Evolutionary conservation across 2,113 vertebrate species (phyloP), one percentile per base, ranked within the genome.

Genomic region (Nanger granti): DNA sequence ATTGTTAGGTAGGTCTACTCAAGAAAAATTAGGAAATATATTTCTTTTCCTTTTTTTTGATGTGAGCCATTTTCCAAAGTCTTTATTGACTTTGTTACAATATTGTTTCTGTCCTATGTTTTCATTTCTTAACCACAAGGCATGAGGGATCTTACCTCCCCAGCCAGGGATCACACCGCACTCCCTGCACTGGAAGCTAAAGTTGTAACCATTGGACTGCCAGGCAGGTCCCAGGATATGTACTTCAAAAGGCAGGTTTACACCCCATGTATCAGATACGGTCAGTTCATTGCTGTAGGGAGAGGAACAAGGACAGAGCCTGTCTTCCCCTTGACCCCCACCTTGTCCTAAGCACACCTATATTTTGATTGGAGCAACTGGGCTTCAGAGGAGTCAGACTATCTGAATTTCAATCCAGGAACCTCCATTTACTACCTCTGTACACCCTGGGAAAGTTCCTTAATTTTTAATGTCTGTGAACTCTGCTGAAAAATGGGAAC

Each of bases 331-430:
- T 17, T 60, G 15, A 17, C 13, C 34, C 24, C 17, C 2, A 4
- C 54, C 41, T 60, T 29, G 7, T 73, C 79, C 52, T 31, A 44
- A 7, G 7, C 7, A 34, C 29, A 28, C 66, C 60, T 85, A 47
- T 28, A 17, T 80, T 93, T 69, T 57, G n/a, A 91, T 49, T 64
- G 2, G 10, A 91, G 57, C 7, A 64, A 2, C 28, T 73, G 59
- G 57, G 52, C 26, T 95, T 86, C 26, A n/a, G 82, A 94, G 55
- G 86, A 93, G 62, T 66, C 64, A 90, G 47, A 47, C 20, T 60
- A 57, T n/a, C 24, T 28, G 18, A 29, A 47, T 91, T 85, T 44
- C 41, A 88, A 4, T 57, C 47, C 84, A n/a, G n/a, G 4, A 54
- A 12, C n/a, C 93, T 91, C 8, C 8, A 2, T 20, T 86, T 87